These are phyloP conservation scores for Danio jaintianensis DNA, from an alignment of 2,797 vertebrate genomes.

Conservation along the genomic window DNA sequence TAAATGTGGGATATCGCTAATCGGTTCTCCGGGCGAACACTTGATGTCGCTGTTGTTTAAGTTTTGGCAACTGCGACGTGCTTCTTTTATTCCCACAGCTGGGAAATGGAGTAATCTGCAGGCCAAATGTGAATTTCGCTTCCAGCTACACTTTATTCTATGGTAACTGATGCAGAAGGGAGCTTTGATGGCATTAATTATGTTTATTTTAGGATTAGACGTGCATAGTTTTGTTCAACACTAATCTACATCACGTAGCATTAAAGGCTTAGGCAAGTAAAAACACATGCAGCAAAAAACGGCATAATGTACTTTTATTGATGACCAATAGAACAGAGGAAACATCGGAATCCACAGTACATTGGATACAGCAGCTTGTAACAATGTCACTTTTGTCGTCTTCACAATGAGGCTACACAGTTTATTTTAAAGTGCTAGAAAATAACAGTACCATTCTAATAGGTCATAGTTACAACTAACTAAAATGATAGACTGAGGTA, in stretches of 20 bases:
- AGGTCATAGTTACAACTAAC: not conserved
- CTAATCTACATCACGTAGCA: not conserved
- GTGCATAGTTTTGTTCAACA: not conserved
- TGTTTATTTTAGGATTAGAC: not conserved
- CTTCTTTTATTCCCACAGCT: not conserved
- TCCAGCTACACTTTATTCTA: not conserved
- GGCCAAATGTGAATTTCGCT: not conserved
- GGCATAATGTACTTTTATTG: not conserved
- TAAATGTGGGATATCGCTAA: slow-evolving; percentile 53
- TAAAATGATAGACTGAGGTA: not conserved
- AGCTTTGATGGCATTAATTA: not conserved
- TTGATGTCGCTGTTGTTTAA: slow-evolving; percentile 63
- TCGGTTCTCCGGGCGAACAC: slow-evolving; percentile 57
- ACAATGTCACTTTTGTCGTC: slow-evolving; percentile 2
- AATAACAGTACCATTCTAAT: not conserved
- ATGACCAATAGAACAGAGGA: not conserved
- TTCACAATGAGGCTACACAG: slow-evolving; percentile 1
- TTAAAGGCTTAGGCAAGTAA: not conserved
- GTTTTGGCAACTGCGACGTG: not conserved
- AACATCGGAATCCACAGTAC: not conserved
- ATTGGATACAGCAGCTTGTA: not conserved
- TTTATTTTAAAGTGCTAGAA: not conserved
- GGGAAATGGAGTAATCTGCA: not conserved
- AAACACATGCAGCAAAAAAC: not conserved
- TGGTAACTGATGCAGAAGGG: not conserved